These are phyloP conservation scores for Physocephala rufipes DNA, from an alignment of 2,888 invertebrate species.

Conservation along the genomic window DNA sequence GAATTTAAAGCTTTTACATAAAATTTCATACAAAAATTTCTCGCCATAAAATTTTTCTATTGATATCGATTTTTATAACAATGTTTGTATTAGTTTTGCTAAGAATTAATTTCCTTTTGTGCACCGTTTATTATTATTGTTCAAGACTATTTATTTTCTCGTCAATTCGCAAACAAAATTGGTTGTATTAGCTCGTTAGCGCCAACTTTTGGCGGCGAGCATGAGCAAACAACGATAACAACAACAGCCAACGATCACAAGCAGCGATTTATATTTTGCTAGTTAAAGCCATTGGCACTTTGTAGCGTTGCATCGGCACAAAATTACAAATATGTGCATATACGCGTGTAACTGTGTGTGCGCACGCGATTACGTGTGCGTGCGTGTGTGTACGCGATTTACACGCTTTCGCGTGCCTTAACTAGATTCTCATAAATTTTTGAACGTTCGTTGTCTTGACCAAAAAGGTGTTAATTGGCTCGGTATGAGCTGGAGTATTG, in stretches of 20 bases:
- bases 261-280: conserved; percentile 35
- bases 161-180: conserved; percentile 24
- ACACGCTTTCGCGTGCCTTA: too few species aligned
- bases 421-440: too few species aligned
- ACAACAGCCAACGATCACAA: too few species aligned
- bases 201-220: conserved; percentile 19
- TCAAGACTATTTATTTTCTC: too few species aligned
- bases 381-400: conserved; percentile 5
- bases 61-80: too few species aligned
- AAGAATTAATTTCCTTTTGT: too few species aligned
- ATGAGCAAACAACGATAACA: too few species aligned
- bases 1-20: conserved; percentile 6
- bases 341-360: background rate
- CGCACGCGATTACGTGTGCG: background rate
- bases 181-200: conserved; percentile 45
- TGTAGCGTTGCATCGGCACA: too few species aligned
- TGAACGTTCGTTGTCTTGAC: conserved; percentile 18
- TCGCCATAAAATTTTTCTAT: background rate
- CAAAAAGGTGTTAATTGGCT: conserved; percentile 36
- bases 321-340: background rate
- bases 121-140: background rate
- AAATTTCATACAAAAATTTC: background rate
- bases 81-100: too few species aligned
- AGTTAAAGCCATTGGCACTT: conserved; percentile 6
- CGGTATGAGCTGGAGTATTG: conserved; percentile 28